Base-by-base conservation (phyloP, 2,113 vertebrate species). In the Dunckerocampus dactyliophorus region DNA sequence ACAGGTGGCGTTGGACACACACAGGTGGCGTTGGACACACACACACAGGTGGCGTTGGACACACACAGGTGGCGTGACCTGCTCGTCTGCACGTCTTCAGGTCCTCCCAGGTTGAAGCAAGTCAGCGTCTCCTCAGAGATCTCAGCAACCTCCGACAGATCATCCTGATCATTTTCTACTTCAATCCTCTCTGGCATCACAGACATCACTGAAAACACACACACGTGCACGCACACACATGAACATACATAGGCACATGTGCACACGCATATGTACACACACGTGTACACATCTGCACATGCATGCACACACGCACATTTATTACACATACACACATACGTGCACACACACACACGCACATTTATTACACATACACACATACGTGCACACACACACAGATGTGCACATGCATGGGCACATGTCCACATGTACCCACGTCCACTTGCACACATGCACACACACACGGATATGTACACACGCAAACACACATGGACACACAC, bases 81-180 rank as follows among this genome's bases (percentile, higher is more conserved):
- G 85, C 91, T 77, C 88, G 54, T 90, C 88, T 0, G 76, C 62
- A 1, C 72, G 85, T 46, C 89, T 90, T 93, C 89, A 60, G 92
- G 75, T 19, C 90, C 83, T 0, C 88, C 93, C 22, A 98, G 88
- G 86, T 98, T 98, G 79, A 98, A 94, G 57, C 91, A 90, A 0
- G 93, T 92, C 69, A 94, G 87, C 0, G 87, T 93, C 87, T 99
- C 97, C 68, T 98, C 96, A 0, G 94, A 91, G 0, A 96, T 92
- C 77, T 95, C 95, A 72, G 91, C 88, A 12, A 91, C 80, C 61
- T 79, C 65, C 0, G 10, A 15, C 20, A 70, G 91, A 53, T 92
- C 92, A 0, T 86, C 88, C 13, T 83, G 37, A 71, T 69, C 76
- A 79, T 96, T 95, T 77, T 98, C 95, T 82, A 97, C 88, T 82